These are phyloP conservation scores for Microctonus brassicae DNA, from an alignment of 2,888 invertebrate genomes.

Conservation along the genomic window DNA sequence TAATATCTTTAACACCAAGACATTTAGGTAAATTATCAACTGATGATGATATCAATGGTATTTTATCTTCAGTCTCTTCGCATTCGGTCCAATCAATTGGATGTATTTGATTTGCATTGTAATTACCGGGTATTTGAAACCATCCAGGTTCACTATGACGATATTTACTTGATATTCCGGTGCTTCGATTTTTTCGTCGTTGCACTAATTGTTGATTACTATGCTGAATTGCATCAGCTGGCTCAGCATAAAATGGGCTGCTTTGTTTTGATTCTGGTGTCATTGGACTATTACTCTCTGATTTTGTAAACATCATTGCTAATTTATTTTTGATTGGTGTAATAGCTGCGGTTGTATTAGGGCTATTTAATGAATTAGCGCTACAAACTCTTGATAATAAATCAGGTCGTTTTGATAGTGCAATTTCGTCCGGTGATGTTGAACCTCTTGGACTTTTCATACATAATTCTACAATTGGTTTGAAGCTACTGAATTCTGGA, in stretches of 20 bases:
- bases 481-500: constrained; percentile 67
- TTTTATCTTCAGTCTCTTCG: constrained; percentile 64
- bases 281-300: constrained; percentile 63
- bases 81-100: constrained; percentile 67
- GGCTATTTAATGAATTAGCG: constrained; percentile 73
- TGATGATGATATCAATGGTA: constrained; percentile 74
- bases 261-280: constrained; percentile 75
- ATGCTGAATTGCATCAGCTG: constrained; percentile 85
- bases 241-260: constrained; percentile 91
- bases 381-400: constrained; percentile 63
- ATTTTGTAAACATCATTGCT: constrained; percentile 60
- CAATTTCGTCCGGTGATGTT: constrained; percentile 57
- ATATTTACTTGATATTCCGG: constrained; percentile 61
- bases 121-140: constrained; percentile 57
- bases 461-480: constrained; percentile 58
- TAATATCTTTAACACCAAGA: constrained; percentile 65
- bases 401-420: constrained; percentile 63
- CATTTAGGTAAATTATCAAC: constrained; percentile 76
- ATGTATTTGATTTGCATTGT: constrained; percentile 59
- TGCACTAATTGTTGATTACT: constrained; percentile 54
- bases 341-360: constrained; percentile 68
- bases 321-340: constrained; percentile 65
- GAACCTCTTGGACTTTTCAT: constrained; percentile 52
- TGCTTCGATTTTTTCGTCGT: constrained; percentile 58
- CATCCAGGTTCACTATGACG: constrained; percentile 67